Base-by-base conservation (phyloP, 2,888 invertebrate species). In the Teleogryllus oceanicus region DNA sequence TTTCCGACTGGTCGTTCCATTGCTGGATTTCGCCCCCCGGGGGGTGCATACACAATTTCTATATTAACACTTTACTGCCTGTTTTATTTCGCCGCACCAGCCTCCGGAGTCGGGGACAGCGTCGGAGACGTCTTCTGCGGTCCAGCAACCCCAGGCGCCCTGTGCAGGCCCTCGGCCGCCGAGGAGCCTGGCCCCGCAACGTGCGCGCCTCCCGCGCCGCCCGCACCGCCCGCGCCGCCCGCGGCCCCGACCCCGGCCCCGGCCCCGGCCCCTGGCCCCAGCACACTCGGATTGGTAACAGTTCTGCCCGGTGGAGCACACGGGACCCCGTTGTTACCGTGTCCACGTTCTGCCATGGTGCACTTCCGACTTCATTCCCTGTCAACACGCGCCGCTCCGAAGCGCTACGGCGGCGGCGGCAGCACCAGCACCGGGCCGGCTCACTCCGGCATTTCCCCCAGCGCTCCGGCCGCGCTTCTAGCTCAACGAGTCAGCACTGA, bases 1-100 rank as follows among this genome's bases (percentile, higher is more conserved):
- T 82, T 84, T 84, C 18, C 74, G 21, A 37, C 50, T 51, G 13
- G 50, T 8, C 13, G 51, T 20, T 75, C 50, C 49, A 62, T n/a
- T 62, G 62, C 13, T n/a, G 13, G 62, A 62, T 62, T 62, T 62
- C 1, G 62, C 13, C 16, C n/a, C n/a, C n/a, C n/a, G n/a, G n/a
- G n/a, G n/a, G n/a, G n/a, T n/a, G n/a, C n/a, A n/a, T n/a, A n/a
- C n/a, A n/a, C n/a, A n/a, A n/a, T n/a, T n/a, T n/a, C n/a, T n/a
- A n/a, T n/a, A n/a, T n/a, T n/a, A n/a, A n/a, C n/a, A n/a, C n/a
- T n/a, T n/a, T n/a, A n/a, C n/a, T n/a, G n/a, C n/a, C n/a, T n/a
- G n/a, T n/a, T n/a, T n/a, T n/a, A n/a, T n/a, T n/a, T n/a, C 1
- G 62, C 13, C 16, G 62, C 62, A 3, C 13, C 62, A 62, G 62